A percentile compares a stretch with the other conserved stretches of the same genome.
Conservation (phyloP, 2,797 vertebrate genomes). For the Sciurus vulgaris region DNA sequence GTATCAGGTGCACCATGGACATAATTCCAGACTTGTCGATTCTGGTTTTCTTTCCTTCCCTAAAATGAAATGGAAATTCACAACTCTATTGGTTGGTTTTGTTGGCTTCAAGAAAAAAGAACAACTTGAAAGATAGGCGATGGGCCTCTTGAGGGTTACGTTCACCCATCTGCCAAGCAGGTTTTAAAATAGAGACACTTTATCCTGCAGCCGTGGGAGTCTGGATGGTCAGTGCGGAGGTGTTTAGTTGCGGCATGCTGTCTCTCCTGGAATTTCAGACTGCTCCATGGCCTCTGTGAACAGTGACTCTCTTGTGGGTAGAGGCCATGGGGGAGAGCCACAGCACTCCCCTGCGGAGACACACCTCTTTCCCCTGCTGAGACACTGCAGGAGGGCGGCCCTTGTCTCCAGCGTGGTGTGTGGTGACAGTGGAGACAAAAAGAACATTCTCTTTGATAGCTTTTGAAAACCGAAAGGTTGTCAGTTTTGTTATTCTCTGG, state of each 20-base stretch:
- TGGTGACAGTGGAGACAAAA: neutral
- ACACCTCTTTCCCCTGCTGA: neutral
- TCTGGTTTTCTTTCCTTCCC: slow-evolving; percentile 32
- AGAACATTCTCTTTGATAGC: neutral
- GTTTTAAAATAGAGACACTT: neutral
- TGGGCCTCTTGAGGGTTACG: neutral
- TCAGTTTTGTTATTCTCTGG: slow-evolving; percentile 23
- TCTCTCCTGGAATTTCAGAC: neutral
- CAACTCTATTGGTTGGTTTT: slow-evolving; percentile 41
- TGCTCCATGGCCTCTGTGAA: neutral
- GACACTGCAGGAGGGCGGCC: neutral
- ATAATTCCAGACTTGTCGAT: neutral
- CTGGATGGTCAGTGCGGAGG: rapidly evolving
- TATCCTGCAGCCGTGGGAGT: neutral
- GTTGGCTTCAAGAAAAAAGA: neutral
- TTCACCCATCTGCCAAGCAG: neutral
- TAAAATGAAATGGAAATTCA: slow-evolving; percentile 21
- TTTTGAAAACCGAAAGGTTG: slow-evolving; percentile 55
- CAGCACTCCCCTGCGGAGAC: neutral
- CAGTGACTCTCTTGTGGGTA: neutral
- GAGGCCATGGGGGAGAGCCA: neutral
- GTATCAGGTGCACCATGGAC: neutral
- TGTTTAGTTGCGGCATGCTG: neutral
- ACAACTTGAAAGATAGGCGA: neutral
- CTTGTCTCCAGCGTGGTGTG: neutral